Conservation (phyloP, 2,888 invertebrate species). For the Drosophila robusta region DNA sequence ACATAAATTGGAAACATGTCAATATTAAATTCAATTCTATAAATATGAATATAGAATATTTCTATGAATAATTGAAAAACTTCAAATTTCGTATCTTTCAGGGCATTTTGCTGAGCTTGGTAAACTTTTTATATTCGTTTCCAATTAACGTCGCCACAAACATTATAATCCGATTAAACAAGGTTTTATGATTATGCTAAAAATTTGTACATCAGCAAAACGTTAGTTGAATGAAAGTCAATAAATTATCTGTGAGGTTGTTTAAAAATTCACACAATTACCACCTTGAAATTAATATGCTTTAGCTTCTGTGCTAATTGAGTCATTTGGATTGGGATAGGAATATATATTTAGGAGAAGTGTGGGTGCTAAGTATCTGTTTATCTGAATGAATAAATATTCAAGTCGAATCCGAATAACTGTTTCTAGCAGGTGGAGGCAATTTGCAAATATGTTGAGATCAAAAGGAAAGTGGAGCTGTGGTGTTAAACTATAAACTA, state of each 20-base stretch:
- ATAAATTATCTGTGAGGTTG: slow-evolving; percentile 2
- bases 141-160: slow-evolving; percentile 10
- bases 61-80: too few species aligned
- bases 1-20: too few species aligned
- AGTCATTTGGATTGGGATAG: background rate
- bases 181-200: slow-evolving; percentile 56
- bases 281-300: slow-evolving; percentile 21
- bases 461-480: too few species aligned
- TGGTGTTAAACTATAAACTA: too few species aligned
- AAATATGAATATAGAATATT: too few species aligned
- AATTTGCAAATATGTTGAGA: too few species aligned
- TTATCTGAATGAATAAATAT: background rate
- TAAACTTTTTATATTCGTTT: background rate
- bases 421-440: too few species aligned
- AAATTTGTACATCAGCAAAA: slow-evolving; percentile 26
- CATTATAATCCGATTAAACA: slow-evolving; percentile 24
- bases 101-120: background rate
- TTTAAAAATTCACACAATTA: slow-evolving; percentile 6
- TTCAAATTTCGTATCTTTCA: too few species aligned
- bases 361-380: background rate
- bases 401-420: too few species aligned
- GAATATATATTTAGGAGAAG: background rate
- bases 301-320: slow-evolving; percentile 42
- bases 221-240: slow-evolving; percentile 9
- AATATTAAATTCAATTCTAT: too few species aligned